Evolutionary conservation across 1,140 invertebrate genomes (phyloP).

Genomic region (Tribolium castaneum): DNA sequence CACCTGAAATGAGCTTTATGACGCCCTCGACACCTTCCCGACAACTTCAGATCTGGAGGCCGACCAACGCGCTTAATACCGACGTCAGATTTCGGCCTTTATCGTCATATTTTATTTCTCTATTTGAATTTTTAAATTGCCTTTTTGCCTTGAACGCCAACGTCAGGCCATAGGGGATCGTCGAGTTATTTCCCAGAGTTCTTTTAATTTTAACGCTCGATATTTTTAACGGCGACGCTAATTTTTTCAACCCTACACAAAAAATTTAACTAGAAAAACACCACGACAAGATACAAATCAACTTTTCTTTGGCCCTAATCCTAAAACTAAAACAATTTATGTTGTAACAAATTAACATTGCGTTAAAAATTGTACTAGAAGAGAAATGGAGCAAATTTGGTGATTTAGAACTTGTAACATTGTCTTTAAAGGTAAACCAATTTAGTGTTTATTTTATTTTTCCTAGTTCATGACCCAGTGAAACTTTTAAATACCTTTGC

Average conservation of each 20-base stretch:
- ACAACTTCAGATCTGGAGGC: slow-evolving; percentile 22
- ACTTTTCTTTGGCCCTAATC: too few species aligned
- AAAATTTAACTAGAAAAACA: too few species aligned
- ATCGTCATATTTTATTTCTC: slow-evolving; percentile 13
- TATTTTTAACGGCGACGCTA: slow-evolving; percentile 6
- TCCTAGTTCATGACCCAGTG: background rate
- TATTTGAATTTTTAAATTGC: slow-evolving; percentile 35
- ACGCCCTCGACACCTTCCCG: slow-evolving; percentile 37
- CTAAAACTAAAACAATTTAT: too few species aligned
- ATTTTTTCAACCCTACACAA: background rate
- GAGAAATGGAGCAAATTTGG: too few species aligned
- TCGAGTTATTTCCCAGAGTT: background rate
- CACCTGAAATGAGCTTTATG: slow-evolving; percentile 46
- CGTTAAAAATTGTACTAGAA: too few species aligned
- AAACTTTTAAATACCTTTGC: slow-evolving; percentile 4
- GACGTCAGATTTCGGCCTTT: slow-evolving; percentile 19
- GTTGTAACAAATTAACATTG: too few species aligned
- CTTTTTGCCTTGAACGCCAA: slow-evolving; percentile 1
- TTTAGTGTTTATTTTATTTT: too few species aligned
- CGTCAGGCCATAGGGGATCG: background rate
- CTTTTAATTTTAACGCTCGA: slow-evolving; percentile 6
- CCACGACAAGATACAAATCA: too few species aligned
- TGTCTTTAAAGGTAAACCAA: too few species aligned
- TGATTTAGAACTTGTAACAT: too few species aligned
- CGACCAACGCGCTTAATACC: slow-evolving; percentile 23